Base-by-base conservation (phyloP, 2,888 invertebrate species). In the Pseudococcus longispinus region DNA sequence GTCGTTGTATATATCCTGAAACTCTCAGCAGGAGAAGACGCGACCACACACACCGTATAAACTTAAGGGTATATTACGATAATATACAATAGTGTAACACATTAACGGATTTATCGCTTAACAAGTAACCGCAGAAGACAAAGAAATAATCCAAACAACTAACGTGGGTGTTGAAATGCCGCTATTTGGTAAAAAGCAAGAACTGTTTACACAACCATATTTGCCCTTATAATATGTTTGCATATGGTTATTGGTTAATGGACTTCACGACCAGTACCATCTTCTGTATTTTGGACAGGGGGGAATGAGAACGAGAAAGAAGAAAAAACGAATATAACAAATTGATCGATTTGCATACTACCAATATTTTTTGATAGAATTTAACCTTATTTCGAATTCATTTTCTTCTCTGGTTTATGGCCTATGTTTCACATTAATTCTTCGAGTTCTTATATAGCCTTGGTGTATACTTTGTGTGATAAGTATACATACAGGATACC, bases 61-160 rank as follows among this genome's bases (percentile, higher is more conserved):
- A 85, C 74, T 85, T 74, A 74, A 85, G 55, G 84, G 85, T 65
- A 70, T 74, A 74, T 74, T 46, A 65, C n/a, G 23, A 42, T 74
- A 85, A 85, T 85, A 70, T 85, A 85, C 74, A 85, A 85, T 85
- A 46, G 85, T 74, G 74, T 85, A 85, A 85, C 70, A 74, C 84
- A 84, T 84, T 84, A 84, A 84, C 84, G 84, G 84, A 84, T 85
- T 85, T 85, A 85, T 85, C 85, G 74, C 85, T 46, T 85, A 85
- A 85, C 85, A 74, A 85, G 85, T 85, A 84, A 85, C 74, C 85
- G 85, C 85, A 70, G 44, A 85, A 85, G 85, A 85, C 85, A 85
- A 85, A 74, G 85, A 85, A 70, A 29, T 46, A 44, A 74, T 65
- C 74, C 44, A 74, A 42, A 60, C 51, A 74, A 46, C 42, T 42